Percentiles rank a stretch among this genome's conserved stretches.
Conservation (phyloP, 2,888 invertebrate species). For the Dynastes maya region DNA sequence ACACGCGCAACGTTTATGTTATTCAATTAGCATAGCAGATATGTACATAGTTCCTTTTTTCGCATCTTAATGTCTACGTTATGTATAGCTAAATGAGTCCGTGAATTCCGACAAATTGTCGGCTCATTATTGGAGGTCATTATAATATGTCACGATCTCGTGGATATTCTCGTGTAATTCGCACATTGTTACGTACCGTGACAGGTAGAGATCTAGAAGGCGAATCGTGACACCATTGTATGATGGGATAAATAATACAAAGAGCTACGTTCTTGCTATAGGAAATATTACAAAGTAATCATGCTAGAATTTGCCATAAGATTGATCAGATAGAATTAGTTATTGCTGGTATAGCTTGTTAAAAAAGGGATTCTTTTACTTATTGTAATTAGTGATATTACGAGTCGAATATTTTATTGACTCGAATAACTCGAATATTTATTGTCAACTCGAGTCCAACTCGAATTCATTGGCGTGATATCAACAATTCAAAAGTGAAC, state of each 20-base stretch:
- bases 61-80: background rate
- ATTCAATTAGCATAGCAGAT: constrained; percentile 9
- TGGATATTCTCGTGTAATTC: constrained; percentile 5
- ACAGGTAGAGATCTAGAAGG: too few relatives aligned
- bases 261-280: background rate
- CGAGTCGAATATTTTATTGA: too few relatives aligned
- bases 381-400: too few relatives aligned
- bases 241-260: background rate
- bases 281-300: background rate
- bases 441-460: too few relatives aligned
- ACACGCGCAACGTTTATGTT: background rate
- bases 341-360: background rate
- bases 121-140: background rate
- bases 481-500: too few relatives aligned
- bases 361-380: too few relatives aligned
- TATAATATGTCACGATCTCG: constrained; percentile 9
- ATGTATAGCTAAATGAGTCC: background rate
- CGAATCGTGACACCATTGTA: background rate
- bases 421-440: too few relatives aligned
- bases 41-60: background rate
- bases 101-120: background rate
- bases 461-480: too few relatives aligned
- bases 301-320: background rate
- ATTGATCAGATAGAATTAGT: background rate
- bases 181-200: background rate